Evolutionary conservation across 30 jellyfish, hydroid and myxozoan genomes (phyloP), one percentile per base, ranked within the genome.

Genomic region (Hydractinia symbiolongicarpus): DNA sequence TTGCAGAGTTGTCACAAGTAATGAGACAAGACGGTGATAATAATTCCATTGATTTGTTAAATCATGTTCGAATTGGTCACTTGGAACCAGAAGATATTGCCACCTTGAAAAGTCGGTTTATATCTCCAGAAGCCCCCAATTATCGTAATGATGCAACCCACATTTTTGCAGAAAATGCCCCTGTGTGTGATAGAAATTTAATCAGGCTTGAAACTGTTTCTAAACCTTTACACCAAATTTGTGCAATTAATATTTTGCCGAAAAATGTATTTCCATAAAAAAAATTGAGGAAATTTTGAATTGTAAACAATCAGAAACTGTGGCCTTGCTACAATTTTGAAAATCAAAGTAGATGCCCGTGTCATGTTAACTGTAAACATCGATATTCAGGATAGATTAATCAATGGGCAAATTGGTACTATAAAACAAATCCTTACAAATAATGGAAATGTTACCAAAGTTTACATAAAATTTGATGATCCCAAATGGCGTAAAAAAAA

Each of bases 361-460:
- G 40, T 64, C 19, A 64, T 64, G 88, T 71, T 80, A 57, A 80
- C 88, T 0, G 44, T 19, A 13, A 62, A 80, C 53, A 44, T 80
- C 51, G 82, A 62, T 66, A 80, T 80, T 61, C 81, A 61, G 49
- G 88, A 61, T 66, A 80, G 88, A 61, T 62, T 80, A 77, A 80
- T 80, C 72, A 80, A 67, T 80, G 85, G 83, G 14, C 86, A 78
- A 60, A 78, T 78, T 78, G 86, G 81, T 49, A 78, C 86, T 54
- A 51, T 78, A 14, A 21, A 54, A 15, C 8, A 55, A 6, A 15
- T 78, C 50, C 80, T 14, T 50, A 58, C 20, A 53, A 5, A 58
- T 2, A 78, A 78, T 58, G 86, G 79, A 55, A 55, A 54, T n/a
- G 81, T 55, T 5, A 19, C 64, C 21, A 78, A 54, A 54, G 61